Evolutionary conservation across 1,140 invertebrate species (phyloP), one percentile per base, ranked within the genome.

Genomic region (Semibalanus balanoides): DNA sequence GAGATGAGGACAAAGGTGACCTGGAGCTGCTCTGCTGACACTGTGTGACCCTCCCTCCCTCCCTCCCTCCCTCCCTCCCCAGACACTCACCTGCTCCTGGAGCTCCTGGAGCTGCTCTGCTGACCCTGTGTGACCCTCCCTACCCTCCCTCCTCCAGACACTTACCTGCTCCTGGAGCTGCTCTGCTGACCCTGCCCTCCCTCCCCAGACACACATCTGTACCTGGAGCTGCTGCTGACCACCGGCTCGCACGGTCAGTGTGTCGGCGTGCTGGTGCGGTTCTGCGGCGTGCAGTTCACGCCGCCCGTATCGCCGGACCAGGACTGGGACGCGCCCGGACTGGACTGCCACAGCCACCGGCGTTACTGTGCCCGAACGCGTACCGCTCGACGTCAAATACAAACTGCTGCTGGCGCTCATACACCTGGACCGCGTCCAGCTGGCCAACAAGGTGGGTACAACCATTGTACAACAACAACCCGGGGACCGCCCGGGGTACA

Each of bases 201-300:
- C 1, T 19, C 83, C 30, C 84, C 86, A 82, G 91, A 96, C 82
- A 87, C 94, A 5, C 95, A 96, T 84, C 87, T 94, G 71, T 90
- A 93, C 80, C 84, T 95, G 29, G 94, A 97, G 82, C 82, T 96
- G 27, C 84, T 94, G 69, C 88, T 97, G 74, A 81, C 87, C 11
- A 85, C 90, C 73, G 91, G 31, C 29, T 19, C 43, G n/a, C 29
- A 22, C 51, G 51, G 14, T 19, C 7, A 11, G 51, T 64, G 51
- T 25, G 22, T 64, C 51, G 51, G 14, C 14, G 51, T 19, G 22
- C 51, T 64, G 51, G 11, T 64, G 51, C 51, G 51, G 7, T 25
- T 64, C 14, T 64, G 51, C 51, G 51, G 51, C 22, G 51, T 64
- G 51, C 51, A 19, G 14, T 22, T 25, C 51, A 19, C 7, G 51